These are phyloP conservation scores for Hippocampus abdominalis DNA, from an alignment of 2,113 vertebrate species.

Conservation along the genomic window DNA sequence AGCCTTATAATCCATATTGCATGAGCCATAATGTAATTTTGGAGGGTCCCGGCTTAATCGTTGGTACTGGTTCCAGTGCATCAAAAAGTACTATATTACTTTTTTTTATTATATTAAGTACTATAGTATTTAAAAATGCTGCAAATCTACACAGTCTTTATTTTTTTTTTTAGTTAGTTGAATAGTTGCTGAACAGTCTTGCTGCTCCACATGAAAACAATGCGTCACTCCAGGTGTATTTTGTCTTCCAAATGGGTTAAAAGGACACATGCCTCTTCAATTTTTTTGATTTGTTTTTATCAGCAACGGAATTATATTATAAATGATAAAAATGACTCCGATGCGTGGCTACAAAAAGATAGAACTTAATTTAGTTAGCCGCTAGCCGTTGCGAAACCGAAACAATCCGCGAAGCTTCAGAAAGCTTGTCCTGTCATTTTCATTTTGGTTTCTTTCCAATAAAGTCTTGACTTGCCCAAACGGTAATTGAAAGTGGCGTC, in stretches of 20 bases:
- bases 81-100: not conserved
- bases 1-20: conserved; percentile 8
- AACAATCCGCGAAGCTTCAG: conserved; percentile 9
- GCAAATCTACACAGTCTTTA: too few species aligned
- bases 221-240: too few species aligned
- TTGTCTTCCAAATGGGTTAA: not conserved
- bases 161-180: too few species aligned
- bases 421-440: conserved; percentile 6
- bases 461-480: conserved; percentile 11
- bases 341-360: not conserved
- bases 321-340: not conserved
- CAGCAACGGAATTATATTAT: not conserved
- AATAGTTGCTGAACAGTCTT: too few species aligned
- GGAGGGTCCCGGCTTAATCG: too few species aligned
- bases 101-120: too few species aligned
- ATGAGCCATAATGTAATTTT: not conserved
- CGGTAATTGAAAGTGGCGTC: conserved; percentile 30
- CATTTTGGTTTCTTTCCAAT: not conserved
- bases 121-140: too few species aligned
- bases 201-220: too few species aligned
- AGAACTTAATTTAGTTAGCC: not conserved
- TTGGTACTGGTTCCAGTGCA: not conserved
- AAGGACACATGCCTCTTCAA: not conserved
- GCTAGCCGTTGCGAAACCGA: not conserved
- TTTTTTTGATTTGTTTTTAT: not conserved